A percentile compares a stretch with the other conserved stretches of the same genome.
Conservation (phyloP, 2,113 vertebrate genomes). For the Oncorhynchus masou region DNA sequence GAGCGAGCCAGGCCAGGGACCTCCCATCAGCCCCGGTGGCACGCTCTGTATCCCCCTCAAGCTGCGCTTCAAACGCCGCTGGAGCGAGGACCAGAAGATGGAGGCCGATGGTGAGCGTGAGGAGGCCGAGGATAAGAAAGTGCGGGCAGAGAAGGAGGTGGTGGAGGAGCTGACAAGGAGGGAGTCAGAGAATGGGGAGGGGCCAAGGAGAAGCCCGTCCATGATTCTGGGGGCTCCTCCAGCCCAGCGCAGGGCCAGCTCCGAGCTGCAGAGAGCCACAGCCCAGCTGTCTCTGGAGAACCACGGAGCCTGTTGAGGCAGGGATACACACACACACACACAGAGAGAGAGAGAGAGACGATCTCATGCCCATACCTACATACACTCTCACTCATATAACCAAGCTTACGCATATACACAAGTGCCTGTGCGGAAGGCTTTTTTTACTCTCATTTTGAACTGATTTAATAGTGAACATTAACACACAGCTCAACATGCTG, state of each 20-base stretch:
- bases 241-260: conserved; percentile 76
- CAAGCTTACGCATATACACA: neutral
- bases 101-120: conserved; percentile 77
- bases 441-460: neutral
- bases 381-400: conserved; percentile 11
- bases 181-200: conserved; percentile 38
- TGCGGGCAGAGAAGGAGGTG: conserved; percentile 72
- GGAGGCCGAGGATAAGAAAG: conserved; percentile 81
- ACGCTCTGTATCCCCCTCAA: conserved; percentile 86
- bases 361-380: neutral
- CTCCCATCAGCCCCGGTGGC: conserved; percentile 64
- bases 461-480: neutral
- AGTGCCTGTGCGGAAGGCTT: too few species aligned
- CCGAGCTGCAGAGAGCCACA: conserved; percentile 86
- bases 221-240: conserved; percentile 54
- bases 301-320: conserved; percentile 75
- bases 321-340: conserved; percentile 32
- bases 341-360: neutral
- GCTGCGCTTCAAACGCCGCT: conserved; percentile 88
- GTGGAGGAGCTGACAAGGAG: conserved; percentile 37
- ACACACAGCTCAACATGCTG: neutral
- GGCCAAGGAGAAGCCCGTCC: conserved; percentile 29
- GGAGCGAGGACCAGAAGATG: conserved; percentile 89
- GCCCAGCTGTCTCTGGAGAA: conserved; percentile 89
- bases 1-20: conserved; percentile 61